Conservation (phyloP, 1,140 invertebrate genomes). For the Tachypleus tridentatus region DNA sequence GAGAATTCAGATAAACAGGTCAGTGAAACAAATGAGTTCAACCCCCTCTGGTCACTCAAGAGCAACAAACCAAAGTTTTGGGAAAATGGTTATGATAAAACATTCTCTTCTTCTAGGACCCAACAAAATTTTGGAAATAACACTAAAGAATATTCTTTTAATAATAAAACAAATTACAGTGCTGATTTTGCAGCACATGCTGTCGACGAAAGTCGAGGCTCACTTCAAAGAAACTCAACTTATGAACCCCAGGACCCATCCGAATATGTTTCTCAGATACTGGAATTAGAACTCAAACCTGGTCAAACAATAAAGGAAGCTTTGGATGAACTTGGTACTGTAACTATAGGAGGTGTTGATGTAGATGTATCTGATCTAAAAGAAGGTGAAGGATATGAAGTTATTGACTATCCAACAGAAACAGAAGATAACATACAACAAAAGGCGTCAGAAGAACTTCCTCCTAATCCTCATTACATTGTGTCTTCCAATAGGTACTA, state of each 20-base stretch:
- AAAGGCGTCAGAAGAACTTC: no score
- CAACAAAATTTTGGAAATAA: no score
- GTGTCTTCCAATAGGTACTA: no score
- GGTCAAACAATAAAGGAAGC: not conserved
- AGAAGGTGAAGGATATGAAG: not conserved
- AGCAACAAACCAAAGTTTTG: no score
- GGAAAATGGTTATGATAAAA: no score
- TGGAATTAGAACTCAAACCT: not conserved
- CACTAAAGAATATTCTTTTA: no score
- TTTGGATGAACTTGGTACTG: not conserved
- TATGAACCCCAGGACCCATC: not conserved
- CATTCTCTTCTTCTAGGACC: no score
- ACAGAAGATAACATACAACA: no score
- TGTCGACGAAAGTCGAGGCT: not conserved
- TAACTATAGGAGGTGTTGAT: not conserved
- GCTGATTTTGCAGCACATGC: not conserved
- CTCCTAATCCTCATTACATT: no score
- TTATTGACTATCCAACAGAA: not conserved
- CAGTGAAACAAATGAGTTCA: no score
- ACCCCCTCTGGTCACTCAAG: no score
- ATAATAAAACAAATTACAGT: not conserved
- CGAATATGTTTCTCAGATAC: not conserved
- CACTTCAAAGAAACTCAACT: not conserved
- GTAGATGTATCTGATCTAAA: not conserved
- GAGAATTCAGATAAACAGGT: no score